phyloP scores from a whole-genome alignment of 2,888 invertebrate species.

The Melanostoma mellinum region DNA sequence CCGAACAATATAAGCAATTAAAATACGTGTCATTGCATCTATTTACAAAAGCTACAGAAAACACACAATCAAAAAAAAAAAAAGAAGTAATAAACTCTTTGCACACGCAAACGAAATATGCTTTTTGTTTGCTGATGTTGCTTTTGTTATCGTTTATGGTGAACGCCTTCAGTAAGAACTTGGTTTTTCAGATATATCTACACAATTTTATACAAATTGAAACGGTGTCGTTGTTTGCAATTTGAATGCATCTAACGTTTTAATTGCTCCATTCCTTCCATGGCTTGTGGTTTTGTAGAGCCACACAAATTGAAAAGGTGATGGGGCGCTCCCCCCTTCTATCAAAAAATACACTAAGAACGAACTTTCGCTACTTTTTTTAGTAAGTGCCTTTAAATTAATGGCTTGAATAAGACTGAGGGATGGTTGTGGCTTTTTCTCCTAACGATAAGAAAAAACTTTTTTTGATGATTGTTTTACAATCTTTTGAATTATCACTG shows the following conservation, averaged over 20 bases:
- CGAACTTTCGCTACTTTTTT: background rate
- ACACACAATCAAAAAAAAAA: slow-evolving; percentile 19
- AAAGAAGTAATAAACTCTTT: slow-evolving; percentile 48
- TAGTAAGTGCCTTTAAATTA: too few relatives aligned
- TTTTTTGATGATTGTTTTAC: too few relatives aligned
- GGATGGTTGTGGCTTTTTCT: too few relatives aligned
- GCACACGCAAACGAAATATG: slow-evolving; percentile 33
- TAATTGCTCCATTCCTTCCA: slow-evolving; percentile 68
- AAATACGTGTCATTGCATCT: slow-evolving; percentile 71
- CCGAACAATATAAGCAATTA: slow-evolving; percentile 71
- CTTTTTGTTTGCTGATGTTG: background rate
- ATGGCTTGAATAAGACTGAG: too few relatives aligned
- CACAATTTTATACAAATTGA: slow-evolving; percentile 37
- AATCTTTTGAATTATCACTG: too few relatives aligned
- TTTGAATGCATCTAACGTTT: slow-evolving; percentile 69
- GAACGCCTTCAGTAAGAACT: slow-evolving; percentile 10
- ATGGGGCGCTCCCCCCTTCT: background rate
- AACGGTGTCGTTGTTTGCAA: slow-evolving; percentile 54
- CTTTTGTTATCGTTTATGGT: background rate
- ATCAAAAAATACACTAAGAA: background rate
- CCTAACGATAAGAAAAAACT: too few relatives aligned
- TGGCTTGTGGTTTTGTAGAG: slow-evolving; percentile 55
- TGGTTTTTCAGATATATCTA: slow-evolving; percentile 11
- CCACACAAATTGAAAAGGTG: slow-evolving; percentile 53
- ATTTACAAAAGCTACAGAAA: slow-evolving; percentile 50